Evolutionary conservation across 2,113 vertebrate genomes (phyloP).

Genomic region (Monopterus albus): DNA sequence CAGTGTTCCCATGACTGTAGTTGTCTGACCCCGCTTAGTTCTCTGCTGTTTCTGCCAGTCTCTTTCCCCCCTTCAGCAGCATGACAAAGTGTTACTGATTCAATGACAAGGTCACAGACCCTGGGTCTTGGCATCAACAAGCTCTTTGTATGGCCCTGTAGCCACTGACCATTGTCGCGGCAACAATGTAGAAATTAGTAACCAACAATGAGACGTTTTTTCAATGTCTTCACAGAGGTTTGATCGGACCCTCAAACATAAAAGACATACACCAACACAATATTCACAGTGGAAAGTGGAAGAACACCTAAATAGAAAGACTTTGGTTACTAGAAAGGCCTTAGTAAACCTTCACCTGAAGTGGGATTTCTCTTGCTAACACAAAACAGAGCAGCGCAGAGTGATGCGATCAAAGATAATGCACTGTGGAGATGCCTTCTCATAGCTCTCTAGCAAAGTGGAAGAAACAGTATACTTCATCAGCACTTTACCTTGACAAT

Average conservation of each 20-base stretch:
- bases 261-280: neutral
- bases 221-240: constrained; percentile 39
- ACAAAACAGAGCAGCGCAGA: constrained; percentile 29
- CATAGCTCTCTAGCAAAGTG: constrained; percentile 52
- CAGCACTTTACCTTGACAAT: constrained; percentile 81
- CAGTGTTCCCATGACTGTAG: constrained; percentile 66
- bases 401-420: constrained; percentile 65
- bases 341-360: constrained; percentile 53
- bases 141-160: constrained; percentile 73
- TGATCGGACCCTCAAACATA: constrained; percentile 38
- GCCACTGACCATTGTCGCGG: constrained; percentile 61
- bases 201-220: constrained; percentile 43
- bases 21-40: constrained; percentile 53
- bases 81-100: constrained; percentile 79
- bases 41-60: constrained; percentile 40
- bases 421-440: constrained; percentile 57
- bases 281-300: neutral
- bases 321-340: constrained; percentile 19
- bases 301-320: constrained; percentile 6
- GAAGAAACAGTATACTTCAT: constrained; percentile 72
- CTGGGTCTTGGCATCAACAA: constrained; percentile 71
- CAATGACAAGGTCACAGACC: constrained; percentile 75
- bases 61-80: constrained; percentile 28
- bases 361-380: constrained; percentile 50
- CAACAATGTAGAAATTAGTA: constrained; percentile 68